A percentile compares a stretch with the other conserved stretches of the same genome.
Evolutionary conservation across 2,888 invertebrate genomes (phyloP).

Genomic region (Tiliacea aurago): DNA sequence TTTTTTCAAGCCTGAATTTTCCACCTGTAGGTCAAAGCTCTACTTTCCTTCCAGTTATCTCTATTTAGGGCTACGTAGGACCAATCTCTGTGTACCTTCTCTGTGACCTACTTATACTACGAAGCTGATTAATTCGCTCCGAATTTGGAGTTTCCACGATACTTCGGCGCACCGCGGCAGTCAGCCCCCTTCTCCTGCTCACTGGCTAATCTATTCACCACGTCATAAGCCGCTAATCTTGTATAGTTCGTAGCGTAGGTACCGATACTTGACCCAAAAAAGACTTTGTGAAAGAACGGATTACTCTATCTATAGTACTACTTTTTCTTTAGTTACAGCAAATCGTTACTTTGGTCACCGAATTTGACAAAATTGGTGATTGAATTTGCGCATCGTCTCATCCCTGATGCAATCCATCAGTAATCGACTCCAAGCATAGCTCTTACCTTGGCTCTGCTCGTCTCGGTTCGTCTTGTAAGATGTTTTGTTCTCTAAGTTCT

Average conservation of each 20-base stretch:
- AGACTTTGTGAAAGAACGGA: no score
- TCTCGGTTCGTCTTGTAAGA: not conserved
- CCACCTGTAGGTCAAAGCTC: not conserved
- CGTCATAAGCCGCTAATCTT: conserved; percentile 1
- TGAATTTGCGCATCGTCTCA: not conserved
- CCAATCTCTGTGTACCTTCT: not conserved
- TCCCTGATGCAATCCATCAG: no score
- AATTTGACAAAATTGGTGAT: no score
- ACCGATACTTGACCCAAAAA: conserved; percentile 1
- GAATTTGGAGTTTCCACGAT: not conserved
- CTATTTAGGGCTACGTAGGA: not conserved
- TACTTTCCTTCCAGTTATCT: not conserved
- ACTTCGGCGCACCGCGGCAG: not conserved
- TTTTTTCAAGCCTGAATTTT: not conserved
- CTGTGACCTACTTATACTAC: not conserved
- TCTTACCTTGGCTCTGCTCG: not conserved
- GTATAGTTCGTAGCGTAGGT: not conserved
- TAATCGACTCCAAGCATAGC: not conserved
- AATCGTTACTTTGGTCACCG: not conserved
- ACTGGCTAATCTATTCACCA: not conserved
- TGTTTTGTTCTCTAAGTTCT: not conserved
- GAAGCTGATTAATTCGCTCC: not conserved
- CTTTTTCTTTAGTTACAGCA: not conserved
- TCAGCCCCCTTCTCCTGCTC: not conserved
- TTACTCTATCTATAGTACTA: no score